These are phyloP conservation scores for Drosophila kokeensis DNA, from an alignment of 2,888 invertebrate species.

Conservation along the genomic window DNA sequence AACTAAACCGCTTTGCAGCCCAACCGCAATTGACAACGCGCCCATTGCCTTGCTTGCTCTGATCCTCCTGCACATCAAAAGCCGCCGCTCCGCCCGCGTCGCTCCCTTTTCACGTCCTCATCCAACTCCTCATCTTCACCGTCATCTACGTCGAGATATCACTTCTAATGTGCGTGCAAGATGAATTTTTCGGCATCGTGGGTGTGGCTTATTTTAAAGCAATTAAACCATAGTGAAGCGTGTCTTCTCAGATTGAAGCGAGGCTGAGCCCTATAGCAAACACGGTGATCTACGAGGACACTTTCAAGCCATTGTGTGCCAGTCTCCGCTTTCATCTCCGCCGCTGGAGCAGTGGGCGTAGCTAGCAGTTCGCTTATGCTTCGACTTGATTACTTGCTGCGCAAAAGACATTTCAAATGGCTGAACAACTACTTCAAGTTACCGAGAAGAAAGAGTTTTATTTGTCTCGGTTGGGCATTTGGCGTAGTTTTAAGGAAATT, in stretches of 20 bases:
- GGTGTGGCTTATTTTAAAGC: constrained; percentile 80
- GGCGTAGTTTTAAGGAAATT: not conserved
- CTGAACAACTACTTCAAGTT: constrained; percentile 2
- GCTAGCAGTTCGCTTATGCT: constrained; percentile 42
- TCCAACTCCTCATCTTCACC: not conserved
- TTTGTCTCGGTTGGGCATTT: not conserved
- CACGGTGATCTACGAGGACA: constrained; percentile 75
- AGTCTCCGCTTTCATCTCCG: constrained; percentile 62
- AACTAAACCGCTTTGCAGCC: constrained; percentile 65
- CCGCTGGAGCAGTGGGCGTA: constrained; percentile 55
- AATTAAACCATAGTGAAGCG: constrained; percentile 76
- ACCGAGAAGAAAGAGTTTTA: constrained; percentile 15
- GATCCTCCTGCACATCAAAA: constrained; percentile 73
- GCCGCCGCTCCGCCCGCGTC: constrained; percentile 54
- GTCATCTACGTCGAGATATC: constrained; percentile 5
- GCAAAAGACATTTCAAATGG: constrained; percentile 25
- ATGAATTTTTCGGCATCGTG: constrained; percentile 74
- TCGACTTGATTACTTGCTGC: constrained; percentile 34
- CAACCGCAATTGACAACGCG: constrained; percentile 78
- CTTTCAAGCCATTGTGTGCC: constrained; percentile 58
- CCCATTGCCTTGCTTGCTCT: constrained; percentile 41
- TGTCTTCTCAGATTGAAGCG: constrained; percentile 59
- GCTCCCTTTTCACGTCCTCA: constrained; percentile 12
- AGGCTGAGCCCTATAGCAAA: constrained; percentile 4
- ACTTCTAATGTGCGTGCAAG: constrained; percentile 75